phyloP scores from a whole-genome alignment of 2,113 vertebrate genomes.

The Cavia aperea region DNA sequence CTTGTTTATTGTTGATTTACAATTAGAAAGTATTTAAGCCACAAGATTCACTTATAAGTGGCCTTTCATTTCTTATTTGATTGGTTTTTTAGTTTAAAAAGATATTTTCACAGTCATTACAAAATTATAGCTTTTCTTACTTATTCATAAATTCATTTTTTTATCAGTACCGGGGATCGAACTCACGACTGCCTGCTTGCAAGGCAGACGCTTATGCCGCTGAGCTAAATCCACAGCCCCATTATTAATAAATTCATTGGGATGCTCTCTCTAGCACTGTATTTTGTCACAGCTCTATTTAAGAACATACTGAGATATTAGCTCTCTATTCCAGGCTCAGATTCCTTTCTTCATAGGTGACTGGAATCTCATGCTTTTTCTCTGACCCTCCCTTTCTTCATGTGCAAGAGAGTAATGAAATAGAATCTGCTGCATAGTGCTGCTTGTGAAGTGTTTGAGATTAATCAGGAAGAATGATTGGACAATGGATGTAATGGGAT shows the following conservation, averaged over 20 bases:
- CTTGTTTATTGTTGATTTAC: neutral
- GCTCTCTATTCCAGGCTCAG: neutral
- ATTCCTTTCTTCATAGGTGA: neutral
- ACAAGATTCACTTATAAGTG: neutral
- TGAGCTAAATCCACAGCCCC: too few relatives aligned
- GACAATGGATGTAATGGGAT: neutral
- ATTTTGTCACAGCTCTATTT: neutral
- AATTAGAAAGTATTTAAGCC: neutral
- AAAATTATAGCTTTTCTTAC: neutral
- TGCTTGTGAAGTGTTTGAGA: neutral
- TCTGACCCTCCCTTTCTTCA: neutral
- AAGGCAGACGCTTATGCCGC: too few relatives aligned
- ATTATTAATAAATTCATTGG: neutral
- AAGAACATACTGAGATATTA: neutral
- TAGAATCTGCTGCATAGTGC: neutral
- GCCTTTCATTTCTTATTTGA: neutral
- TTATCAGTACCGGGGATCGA: too few relatives aligned
- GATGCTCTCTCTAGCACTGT: neutral
- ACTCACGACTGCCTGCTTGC: too few relatives aligned
- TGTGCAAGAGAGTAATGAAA: neutral
- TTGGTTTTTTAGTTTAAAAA: conserved; percentile 15
- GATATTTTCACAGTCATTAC: neutral
- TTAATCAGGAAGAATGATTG: neutral
- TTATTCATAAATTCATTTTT: neutral
- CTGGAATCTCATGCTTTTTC: neutral